Conservation (phyloP, 2,113 vertebrate species). For the Echinops telfairi region DNA sequence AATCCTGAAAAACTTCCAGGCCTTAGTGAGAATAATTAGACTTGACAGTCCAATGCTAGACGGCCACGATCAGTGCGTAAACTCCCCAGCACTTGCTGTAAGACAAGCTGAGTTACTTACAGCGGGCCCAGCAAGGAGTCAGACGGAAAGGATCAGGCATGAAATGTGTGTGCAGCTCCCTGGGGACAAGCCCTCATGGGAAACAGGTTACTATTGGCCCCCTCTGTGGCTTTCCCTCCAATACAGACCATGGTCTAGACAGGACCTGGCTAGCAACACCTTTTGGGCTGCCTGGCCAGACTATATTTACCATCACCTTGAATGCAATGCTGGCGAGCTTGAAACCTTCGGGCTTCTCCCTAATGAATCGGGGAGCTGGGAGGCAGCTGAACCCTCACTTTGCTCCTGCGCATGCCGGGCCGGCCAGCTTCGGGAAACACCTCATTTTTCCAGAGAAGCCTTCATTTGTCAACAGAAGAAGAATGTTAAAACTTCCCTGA, state of each 20-base stretch:
- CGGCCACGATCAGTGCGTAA: conserved; percentile 58
- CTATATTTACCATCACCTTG: conserved; percentile 82
- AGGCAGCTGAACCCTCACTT: conserved; percentile 59
- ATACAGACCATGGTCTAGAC: conserved; percentile 82
- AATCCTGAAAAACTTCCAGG: conserved; percentile 74
- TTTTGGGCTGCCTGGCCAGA: conserved; percentile 69
- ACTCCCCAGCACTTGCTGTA: conserved; percentile 75
- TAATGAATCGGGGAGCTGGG: conserved; percentile 68
- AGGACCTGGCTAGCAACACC: conserved; percentile 78
- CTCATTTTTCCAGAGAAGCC: conserved; percentile 79
- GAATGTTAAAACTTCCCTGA: conserved; percentile 76
- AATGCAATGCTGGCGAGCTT: conserved; percentile 58
- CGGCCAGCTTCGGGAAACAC: conserved; percentile 79
- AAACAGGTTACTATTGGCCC: conserved; percentile 41
- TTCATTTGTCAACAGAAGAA: conserved; percentile 81
- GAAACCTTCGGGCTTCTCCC: conserved; percentile 75
- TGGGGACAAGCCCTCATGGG: neutral
- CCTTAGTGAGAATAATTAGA: conserved; percentile 79
- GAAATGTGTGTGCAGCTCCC: conserved; percentile 3
- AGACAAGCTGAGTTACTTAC: conserved; percentile 80
- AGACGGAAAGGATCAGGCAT: neutral
- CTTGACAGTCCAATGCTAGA: conserved; percentile 68
- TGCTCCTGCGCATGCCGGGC: neutral
- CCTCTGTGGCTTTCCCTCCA: conserved; percentile 72
- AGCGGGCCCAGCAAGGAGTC: neutral